Percentiles rank a stretch among this genome's conserved stretches.
Evolutionary conservation across 2,797 vertebrate species (phyloP).

Genomic region (Echeneis naucrates): DNA sequence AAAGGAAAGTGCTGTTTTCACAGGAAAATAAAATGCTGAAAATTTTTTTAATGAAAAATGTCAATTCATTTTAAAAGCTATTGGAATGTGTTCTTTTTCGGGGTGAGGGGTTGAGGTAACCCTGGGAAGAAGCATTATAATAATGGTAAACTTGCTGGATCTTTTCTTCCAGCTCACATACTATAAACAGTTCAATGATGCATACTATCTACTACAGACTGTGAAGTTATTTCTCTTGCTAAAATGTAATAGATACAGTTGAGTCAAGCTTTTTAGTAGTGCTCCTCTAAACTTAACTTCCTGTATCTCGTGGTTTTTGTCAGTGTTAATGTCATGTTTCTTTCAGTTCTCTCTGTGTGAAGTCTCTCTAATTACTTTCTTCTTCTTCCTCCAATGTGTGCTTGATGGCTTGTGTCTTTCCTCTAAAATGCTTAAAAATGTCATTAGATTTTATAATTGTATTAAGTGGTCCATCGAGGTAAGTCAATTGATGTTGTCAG

Average conservation of each 20-base stretch:
- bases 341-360: conserved; percentile 14
- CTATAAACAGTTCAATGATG: no score
- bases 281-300: background rate
- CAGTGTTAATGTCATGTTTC: conserved; percentile 7
- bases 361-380: conserved; percentile 19
- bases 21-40: no score
- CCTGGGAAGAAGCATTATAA: background rate
- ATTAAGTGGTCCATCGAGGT: conserved; percentile 19
- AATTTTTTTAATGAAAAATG: no score
- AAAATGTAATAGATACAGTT: background rate
- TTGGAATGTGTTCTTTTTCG: no score
- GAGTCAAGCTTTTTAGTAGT: background rate
- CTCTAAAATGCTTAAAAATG: conserved; percentile 5
- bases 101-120: no score
- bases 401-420: conserved; percentile 18
- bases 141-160: background rate
- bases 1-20: no score
- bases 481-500: conserved; percentile 27
- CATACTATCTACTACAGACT: background rate
- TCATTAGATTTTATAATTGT: conserved; percentile 7
- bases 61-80: no score
- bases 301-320: conserved; percentile 22
- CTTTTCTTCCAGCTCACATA: no score
- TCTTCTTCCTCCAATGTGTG: conserved; percentile 26
- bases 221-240: background rate